These are phyloP conservation scores for Ranitomeya variabilis DNA, from an alignment of 2,113 vertebrate species.

Conservation along the genomic window DNA sequence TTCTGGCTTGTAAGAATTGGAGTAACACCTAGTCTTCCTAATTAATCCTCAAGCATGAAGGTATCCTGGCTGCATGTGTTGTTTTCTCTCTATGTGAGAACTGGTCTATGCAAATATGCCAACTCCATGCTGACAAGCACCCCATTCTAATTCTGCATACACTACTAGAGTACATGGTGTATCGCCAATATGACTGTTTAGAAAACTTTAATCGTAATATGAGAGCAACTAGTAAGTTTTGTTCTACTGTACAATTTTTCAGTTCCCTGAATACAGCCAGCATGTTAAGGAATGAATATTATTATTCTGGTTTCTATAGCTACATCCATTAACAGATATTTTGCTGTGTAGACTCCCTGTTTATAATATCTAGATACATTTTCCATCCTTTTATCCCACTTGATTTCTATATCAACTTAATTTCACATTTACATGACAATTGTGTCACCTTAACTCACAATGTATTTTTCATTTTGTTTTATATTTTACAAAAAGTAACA, in stretches of 20 bases:
- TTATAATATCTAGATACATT: neutral
- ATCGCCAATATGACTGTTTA: too few relatives aligned
- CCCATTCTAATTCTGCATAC: too few relatives aligned
- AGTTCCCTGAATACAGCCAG: neutral
- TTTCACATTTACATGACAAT: neutral
- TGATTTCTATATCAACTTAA: neutral
- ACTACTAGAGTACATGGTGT: too few relatives aligned
- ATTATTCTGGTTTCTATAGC: neutral
- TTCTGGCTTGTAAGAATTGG: too few relatives aligned
- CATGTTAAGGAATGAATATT: neutral
- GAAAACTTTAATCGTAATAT: too few relatives aligned
- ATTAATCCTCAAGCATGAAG: too few relatives aligned
- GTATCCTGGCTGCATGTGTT: too few relatives aligned
- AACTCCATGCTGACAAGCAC: too few relatives aligned
- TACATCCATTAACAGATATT: neutral
- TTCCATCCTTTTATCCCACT: neutral
- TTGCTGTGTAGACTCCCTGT: neutral
- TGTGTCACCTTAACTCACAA: neutral
- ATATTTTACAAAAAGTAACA: neutral
- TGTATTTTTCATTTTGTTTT: neutral
- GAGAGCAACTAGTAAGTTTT: neutral
- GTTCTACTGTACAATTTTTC: neutral
- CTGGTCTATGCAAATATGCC: too few relatives aligned
- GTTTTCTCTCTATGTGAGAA: too few relatives aligned
- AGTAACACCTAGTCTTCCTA: too few relatives aligned